Conservation (phyloP, 2,113 vertebrate genomes). For the Azemiops feae region DNA sequence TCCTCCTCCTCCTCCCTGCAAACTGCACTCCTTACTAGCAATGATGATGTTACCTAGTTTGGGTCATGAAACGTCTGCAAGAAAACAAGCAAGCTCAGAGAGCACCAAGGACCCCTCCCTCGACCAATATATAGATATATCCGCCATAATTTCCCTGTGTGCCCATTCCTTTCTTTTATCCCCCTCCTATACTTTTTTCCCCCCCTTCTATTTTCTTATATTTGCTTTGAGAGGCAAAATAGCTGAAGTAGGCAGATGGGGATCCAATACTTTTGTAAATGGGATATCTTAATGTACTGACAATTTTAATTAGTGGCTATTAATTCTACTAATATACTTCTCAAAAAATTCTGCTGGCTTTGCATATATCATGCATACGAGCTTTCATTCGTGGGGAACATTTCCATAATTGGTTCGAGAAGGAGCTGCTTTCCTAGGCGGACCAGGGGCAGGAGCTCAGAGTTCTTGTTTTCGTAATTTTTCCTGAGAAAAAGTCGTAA, state of each 20-base stretch:
- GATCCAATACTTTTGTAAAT: not conserved
- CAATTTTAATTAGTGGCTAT: not conserved
- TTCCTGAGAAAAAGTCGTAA: not conserved
- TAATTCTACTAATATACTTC: not conserved
- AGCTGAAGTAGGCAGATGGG: not conserved
- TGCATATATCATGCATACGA: not conserved
- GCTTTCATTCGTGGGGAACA: not conserved
- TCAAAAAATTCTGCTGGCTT: not conserved
- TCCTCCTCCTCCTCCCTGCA: too few species aligned
- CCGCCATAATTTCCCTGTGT: not conserved
- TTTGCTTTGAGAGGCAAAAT: not conserved
- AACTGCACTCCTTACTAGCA: too few species aligned
- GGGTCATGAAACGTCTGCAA: too few species aligned
- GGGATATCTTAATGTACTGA: not conserved
- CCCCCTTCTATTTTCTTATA: not conserved
- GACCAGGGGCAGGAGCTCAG: not conserved
- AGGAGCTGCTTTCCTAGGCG: not conserved
- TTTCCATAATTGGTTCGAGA: not conserved
- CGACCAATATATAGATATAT: not conserved
- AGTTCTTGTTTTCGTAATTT: not conserved
- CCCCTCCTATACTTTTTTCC: not conserved
- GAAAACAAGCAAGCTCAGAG: too few species aligned
- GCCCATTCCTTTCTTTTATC: not conserved
- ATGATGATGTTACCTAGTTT: too few species aligned
- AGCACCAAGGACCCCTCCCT: too few species aligned